Conservation (phyloP, 2,113 vertebrate genomes). For the Piaya cayana region DNA sequence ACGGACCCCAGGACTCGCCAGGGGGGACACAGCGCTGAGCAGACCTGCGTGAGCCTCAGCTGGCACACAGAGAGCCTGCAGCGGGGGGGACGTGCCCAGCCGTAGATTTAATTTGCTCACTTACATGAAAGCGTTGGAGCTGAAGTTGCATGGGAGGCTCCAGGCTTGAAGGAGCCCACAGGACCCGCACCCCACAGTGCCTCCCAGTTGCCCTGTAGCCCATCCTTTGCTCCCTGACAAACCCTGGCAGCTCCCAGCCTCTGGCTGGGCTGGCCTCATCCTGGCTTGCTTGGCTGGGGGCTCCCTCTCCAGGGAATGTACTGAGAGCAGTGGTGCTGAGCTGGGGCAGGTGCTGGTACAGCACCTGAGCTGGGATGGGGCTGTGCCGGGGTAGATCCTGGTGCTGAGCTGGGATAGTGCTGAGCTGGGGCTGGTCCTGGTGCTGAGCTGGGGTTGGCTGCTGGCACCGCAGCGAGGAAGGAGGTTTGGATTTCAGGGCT, state of each 20-base stretch:
- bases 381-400: too few relatives aligned
- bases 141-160: neutral
- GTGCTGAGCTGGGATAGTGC: neutral
- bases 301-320: too few relatives aligned
- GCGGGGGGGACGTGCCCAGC: too few relatives aligned
- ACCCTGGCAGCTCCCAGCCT: neutral
- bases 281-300: neutral
- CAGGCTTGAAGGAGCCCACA: neutral
- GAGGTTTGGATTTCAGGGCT: neutral
- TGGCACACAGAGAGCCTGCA: too few relatives aligned
- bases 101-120: neutral
- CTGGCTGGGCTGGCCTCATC: neutral
- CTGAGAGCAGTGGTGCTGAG: too few relatives aligned
- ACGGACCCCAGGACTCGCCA: too few relatives aligned
- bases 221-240: neutral
- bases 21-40: too few relatives aligned
- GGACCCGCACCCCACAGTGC: fast-evolving
- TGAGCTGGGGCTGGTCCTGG: neutral
- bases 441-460: neutral
- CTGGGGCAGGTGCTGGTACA: neutral
- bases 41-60: too few relatives aligned
- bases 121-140: fast-evolving
- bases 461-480: fast-evolving
- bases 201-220: neutral
- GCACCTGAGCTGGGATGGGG: too few relatives aligned